phyloP scores from a whole-genome alignment of 1,140 invertebrate genomes.

The Trichomalopsis sarcophagae region DNA sequence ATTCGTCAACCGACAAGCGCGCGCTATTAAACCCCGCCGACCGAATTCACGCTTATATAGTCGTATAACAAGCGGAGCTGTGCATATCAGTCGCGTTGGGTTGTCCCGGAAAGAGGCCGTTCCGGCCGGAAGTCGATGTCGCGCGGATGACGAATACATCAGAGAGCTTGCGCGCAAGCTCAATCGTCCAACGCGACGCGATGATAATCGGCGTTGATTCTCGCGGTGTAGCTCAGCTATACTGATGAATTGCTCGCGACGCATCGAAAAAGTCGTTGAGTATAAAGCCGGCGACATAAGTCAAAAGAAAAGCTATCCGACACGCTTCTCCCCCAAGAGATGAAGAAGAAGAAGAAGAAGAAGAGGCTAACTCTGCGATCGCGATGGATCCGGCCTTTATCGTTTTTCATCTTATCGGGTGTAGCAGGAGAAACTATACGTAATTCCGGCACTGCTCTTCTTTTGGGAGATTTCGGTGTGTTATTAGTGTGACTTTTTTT shows the following conservation, averaged over 20 bases:
- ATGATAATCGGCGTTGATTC: background rate
- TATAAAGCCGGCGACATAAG: background rate
- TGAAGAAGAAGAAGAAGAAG: background rate
- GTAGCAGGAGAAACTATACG: background rate
- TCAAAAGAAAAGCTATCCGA: background rate
- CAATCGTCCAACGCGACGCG: background rate
- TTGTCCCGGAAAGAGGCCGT: background rate
- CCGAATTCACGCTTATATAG: background rate
- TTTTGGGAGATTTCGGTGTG: background rate
- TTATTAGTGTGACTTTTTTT: too few species aligned
- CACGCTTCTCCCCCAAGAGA: background rate
- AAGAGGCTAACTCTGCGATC: background rate
- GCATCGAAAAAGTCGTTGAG: background rate
- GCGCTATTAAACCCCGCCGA: background rate
- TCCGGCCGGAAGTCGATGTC: background rate
- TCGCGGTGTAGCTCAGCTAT: too few species aligned
- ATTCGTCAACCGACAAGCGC: background rate
- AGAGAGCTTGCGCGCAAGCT: background rate
- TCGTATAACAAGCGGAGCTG: background rate
- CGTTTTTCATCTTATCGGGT: constrained; percentile 18
- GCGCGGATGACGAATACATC: background rate
- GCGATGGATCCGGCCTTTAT: background rate
- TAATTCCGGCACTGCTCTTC: too few species aligned
- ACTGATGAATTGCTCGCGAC: too few species aligned
- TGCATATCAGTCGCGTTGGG: background rate